A percentile compares a stretch with the other conserved stretches of the same genome.
phyloP scores from a whole-genome alignment of 2,797 vertebrate genomes.

The Chromis chromis region DNA sequence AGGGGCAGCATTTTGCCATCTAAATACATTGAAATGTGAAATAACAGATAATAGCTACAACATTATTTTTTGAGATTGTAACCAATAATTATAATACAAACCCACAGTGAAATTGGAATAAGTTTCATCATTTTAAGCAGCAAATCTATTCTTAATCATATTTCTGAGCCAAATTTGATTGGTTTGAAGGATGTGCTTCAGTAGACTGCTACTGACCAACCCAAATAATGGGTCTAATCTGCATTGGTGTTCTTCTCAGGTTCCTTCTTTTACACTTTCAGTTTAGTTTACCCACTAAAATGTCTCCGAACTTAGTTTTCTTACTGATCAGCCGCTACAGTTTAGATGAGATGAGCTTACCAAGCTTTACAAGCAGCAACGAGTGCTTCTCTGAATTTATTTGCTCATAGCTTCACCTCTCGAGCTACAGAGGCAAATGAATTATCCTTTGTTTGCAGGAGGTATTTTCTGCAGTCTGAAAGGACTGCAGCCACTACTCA shows the following conservation, averaged over 20 bases:
- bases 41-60: background rate
- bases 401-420: background rate
- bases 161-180: background rate
- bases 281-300: background rate
- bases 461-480: background rate
- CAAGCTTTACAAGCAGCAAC: slow-evolving; percentile 4
- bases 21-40: background rate
- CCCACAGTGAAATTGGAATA: background rate
- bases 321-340: background rate
- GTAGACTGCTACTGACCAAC: background rate
- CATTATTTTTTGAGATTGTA: background rate
- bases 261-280: background rate
- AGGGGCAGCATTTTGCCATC: background rate
- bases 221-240: background rate
- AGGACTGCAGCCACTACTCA: background rate
- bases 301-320: background rate
- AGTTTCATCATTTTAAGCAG: background rate
- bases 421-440: background rate
- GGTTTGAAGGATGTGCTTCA: background rate
- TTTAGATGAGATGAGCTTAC: background rate
- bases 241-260: background rate
- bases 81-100: background rate
- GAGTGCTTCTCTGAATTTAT: background rate
- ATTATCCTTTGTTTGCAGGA: background rate
- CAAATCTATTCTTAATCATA: background rate